Evolutionary conservation across 2,888 invertebrate species (phyloP), one percentile per base, ranked within the genome.

Genomic region (Athalia rosae): DNA sequence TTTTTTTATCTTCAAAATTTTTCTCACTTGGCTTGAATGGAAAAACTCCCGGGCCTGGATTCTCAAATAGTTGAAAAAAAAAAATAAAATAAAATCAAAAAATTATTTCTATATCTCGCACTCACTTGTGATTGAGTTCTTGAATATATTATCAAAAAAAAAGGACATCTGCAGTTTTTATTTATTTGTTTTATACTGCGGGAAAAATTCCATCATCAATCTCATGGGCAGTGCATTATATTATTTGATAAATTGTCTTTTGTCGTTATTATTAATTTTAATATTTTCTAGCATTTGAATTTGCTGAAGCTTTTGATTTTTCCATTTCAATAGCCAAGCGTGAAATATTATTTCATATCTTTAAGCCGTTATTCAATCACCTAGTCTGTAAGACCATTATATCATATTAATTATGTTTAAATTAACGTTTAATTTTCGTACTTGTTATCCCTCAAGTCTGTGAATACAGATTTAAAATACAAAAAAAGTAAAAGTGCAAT

Each of bases 11-110:
- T 80, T 86, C 84, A 83, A 87, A 88, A 87, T 86, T 87, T 85
- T 87, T 88, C 86, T 87, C 87, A 86, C 87, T 87, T 88, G 87
- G 88, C 87, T 88, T 89, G 89, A 89, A 89, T 89, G 89, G 89
- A 89, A 89, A 89, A 89, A 89, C 88, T 85, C 77, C 78, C 79
- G 76, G 63, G 74, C 74, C 74, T 74, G 28, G 61, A 74, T 58
- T 71, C 58, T 71, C 56, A 43, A 71, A 71, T 66, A 8, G 5
- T 56, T n/a, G 1, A 28, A 28, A 28, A 28, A 2, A 28, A 28
- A n/a, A n/a, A n/a, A n/a, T n/a, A n/a, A n/a, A n/a, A n/a, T n/a
- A n/a, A n/a, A n/a, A n/a, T n/a, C n/a, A n/a, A n/a, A n/a, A n/a
- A n/a, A n/a, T n/a, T 53, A 67, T 7, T 41, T 50, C 15, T 6